These are phyloP conservation scores for Chaetodon trifasciatus DNA, from an alignment of 2,797 vertebrate species.

Conservation along the genomic window DNA sequence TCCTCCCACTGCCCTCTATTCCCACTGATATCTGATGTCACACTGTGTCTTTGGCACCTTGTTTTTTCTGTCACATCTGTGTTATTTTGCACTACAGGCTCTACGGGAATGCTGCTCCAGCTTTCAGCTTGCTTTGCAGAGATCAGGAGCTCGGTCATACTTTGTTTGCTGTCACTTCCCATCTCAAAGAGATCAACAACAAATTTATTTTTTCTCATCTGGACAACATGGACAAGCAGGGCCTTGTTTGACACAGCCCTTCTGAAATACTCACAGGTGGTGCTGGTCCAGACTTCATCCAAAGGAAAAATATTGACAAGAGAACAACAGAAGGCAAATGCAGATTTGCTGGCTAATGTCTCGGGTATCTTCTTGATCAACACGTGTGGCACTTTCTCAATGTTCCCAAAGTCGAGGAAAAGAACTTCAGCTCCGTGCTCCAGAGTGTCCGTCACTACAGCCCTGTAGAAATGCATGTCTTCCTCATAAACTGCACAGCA, in stretches of 20 bases:
- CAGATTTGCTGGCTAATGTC: conserved; percentile 83
- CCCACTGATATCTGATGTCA: neutral
- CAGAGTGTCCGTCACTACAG: conserved; percentile 83
- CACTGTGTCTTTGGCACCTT: neutral
- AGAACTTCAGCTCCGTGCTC: conserved; percentile 84
- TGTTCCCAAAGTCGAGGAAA: conserved; percentile 95
- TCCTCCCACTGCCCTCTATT: conserved; percentile 9
- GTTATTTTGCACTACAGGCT: conserved; percentile 13
- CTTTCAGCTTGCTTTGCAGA: conserved; percentile 84
- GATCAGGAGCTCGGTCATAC: conserved; percentile 83
- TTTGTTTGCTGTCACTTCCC: conserved; percentile 66
- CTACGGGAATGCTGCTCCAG: conserved; percentile 70
- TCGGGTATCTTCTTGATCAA: conserved; percentile 90
- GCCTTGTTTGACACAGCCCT: conserved; percentile 81
- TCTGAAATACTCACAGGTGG: conserved; percentile 87
- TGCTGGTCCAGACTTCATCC: conserved; percentile 87
- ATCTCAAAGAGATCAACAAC: conserved; percentile 83
- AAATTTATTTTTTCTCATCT: conserved; percentile 81
- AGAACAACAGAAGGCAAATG: conserved; percentile 90
- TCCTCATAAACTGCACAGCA: conserved; percentile 92
- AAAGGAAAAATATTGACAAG: conserved; percentile 85
- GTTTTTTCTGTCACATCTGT: neutral
- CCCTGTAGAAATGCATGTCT: conserved; percentile 91
- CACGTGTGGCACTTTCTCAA: conserved; percentile 87
- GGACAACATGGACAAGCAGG: conserved; percentile 83